Conservation (phyloP, 53 echinoderm and acorn worm species). For the Henricia sp. region DNA sequence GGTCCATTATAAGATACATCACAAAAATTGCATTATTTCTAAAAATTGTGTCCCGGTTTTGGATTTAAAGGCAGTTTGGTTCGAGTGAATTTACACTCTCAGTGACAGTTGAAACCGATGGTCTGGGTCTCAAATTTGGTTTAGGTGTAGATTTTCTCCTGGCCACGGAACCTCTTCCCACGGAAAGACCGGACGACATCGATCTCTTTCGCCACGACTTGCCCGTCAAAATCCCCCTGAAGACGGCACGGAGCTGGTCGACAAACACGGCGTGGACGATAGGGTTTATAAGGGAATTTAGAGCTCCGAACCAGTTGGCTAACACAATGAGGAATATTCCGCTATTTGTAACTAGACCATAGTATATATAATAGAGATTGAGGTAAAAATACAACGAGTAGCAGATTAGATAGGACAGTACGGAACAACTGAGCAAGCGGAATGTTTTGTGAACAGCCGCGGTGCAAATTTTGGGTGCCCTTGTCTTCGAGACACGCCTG, state of each 20-base stretch:
- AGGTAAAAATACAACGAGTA: conserved; percentile 92
- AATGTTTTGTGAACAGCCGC: conserved; percentile 66
- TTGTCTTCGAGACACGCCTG: not conserved
- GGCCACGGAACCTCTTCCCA: not conserved
- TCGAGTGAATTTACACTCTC: too few relatives aligned
- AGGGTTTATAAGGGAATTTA: conserved; percentile 87
- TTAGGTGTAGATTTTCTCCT: not conserved
- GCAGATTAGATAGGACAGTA: conserved; percentile 77
- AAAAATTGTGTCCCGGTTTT: too few relatives aligned
- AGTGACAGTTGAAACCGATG: not conserved
- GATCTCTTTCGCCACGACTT: not conserved
- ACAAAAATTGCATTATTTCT: too few relatives aligned
- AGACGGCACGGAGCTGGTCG: conserved; percentile 40
- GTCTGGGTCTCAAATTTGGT: not conserved
- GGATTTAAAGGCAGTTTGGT: too few relatives aligned
- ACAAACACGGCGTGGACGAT: conserved; percentile 69
- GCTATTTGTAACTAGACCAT: conserved; percentile 65
- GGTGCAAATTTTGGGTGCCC: conserved; percentile 26
- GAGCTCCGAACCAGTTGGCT: conserved; percentile 83
- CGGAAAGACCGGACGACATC: not conserved
- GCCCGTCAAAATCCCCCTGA: conserved; percentile 33
- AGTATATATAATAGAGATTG: conserved; percentile 86
- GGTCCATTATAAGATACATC: too few relatives aligned
- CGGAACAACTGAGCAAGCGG: conserved; percentile 73
- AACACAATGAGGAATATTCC: conserved; percentile 77